phyloP scores from a whole-genome alignment of 92 coral and sea anemone genomes.

The Epizoanthus stellaris region DNA sequence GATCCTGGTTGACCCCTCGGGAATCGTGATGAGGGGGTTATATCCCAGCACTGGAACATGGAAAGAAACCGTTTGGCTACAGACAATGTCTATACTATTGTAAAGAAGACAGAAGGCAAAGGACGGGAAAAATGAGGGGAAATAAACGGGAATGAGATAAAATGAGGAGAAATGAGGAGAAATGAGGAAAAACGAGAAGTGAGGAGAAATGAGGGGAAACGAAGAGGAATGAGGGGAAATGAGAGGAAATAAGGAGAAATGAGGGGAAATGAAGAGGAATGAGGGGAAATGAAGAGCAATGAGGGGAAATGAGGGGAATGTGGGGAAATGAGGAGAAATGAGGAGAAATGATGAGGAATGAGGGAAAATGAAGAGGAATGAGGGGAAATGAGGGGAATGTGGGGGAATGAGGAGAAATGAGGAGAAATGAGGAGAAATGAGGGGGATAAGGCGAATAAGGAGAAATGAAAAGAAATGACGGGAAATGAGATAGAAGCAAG shows the following conservation, averaged over 20 bases:
- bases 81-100: background rate
- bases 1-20: conserved; percentile 92
- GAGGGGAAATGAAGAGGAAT: no score
- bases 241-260: no score
- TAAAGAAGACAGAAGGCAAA: background rate
- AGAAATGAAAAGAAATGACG: background rate
- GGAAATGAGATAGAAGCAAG: background rate
- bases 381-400: background rate
- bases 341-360: no score
- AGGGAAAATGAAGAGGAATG: background rate
- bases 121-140: background rate
- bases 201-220: no score
- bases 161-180: no score
- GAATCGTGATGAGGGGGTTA: conserved; percentile 93
- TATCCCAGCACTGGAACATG: conserved; percentile 78
- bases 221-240: no score
- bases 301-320: no score
- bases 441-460: background rate
- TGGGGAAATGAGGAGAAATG: no score
- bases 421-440: background rate
- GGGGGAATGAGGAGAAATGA: background rate
- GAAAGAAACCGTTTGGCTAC: background rate
- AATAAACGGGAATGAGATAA: background rate
- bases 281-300: no score
- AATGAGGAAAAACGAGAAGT: background rate